Percentiles rank a stretch among this genome's conserved stretches.
These are phyloP conservation scores for Anthonomus grandis DNA, from an alignment of 1,140 invertebrate species.

Conservation along the genomic window DNA sequence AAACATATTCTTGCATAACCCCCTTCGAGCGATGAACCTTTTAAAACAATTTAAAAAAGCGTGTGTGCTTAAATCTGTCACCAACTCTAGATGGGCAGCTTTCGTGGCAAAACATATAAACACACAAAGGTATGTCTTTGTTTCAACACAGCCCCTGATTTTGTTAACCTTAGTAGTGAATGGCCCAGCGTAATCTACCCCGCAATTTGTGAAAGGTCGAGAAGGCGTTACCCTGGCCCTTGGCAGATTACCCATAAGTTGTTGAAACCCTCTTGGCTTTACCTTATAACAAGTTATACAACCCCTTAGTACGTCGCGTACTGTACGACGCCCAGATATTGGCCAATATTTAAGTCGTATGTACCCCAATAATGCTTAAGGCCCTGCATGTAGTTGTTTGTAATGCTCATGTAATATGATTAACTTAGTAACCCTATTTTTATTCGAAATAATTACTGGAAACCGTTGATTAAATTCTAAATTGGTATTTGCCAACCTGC, in stretches of 20 bases:
- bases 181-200: neutral
- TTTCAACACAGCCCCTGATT: neutral
- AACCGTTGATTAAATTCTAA: constrained; percentile 11
- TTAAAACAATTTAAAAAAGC: no score
- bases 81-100: no score
- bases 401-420: constrained; percentile 1
- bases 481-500: constrained; percentile 17
- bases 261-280: constrained; percentile 18
- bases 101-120: no score
- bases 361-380: constrained; percentile 1
- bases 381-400: neutral
- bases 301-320: constrained; percentile 28
- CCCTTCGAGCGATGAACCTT: no score
- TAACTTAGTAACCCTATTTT: neutral
- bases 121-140: neutral
- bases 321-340: constrained; percentile 23
- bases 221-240: neutral
- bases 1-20: no score
- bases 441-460: neutral
- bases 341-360: constrained; percentile 13
- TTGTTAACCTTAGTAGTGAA: neutral
- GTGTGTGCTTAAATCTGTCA: no score
- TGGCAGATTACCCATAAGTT: neutral
- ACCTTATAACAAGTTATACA: constrained; percentile 39
- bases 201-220: neutral